A percentile compares a stretch with the other conserved stretches of the same genome.
phyloP scores from a whole-genome alignment of 2,888 invertebrate species.

The Lasioglossum figueresi region DNA sequence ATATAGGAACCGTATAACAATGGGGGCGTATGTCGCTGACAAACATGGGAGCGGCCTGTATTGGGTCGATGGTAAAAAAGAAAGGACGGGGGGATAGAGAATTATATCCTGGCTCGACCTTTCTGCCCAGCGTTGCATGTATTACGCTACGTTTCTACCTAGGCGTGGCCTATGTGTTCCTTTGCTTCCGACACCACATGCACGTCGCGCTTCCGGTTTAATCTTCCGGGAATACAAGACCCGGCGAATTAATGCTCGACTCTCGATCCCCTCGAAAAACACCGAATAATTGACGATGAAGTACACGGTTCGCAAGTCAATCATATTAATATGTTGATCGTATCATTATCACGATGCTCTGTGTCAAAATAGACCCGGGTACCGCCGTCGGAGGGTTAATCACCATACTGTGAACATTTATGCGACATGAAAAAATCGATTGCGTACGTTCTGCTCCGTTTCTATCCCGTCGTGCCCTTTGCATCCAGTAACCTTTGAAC shows the following conservation, averaged over 20 bases:
- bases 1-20: slow-evolving; percentile 52
- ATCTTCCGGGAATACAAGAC: slow-evolving; percentile 25
- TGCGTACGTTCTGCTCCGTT: neutral
- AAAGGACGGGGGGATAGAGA: slow-evolving; percentile 38
- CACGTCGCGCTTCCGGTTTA: slow-evolving; percentile 57
- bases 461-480: neutral
- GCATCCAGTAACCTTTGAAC: neutral
- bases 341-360: neutral
- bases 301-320: neutral
- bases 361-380: neutral
- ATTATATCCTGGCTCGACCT: slow-evolving; percentile 55
- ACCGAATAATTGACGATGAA: neutral
- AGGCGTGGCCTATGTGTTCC: slow-evolving; percentile 60
- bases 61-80: slow-evolving; percentile 63
- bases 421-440: neutral
- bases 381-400: neutral
- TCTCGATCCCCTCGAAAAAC: neutral
- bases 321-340: neutral
- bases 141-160: slow-evolving; percentile 55
- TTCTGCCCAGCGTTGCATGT: slow-evolving; percentile 56
- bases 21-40: slow-evolving; percentile 68
- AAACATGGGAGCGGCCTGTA: slow-evolving; percentile 75
- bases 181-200: slow-evolving; percentile 44
- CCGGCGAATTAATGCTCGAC: neutral
- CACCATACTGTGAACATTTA: neutral